Conservation (phyloP, 1,140 invertebrate species). For the Cyphomyrmex costatus region DNA sequence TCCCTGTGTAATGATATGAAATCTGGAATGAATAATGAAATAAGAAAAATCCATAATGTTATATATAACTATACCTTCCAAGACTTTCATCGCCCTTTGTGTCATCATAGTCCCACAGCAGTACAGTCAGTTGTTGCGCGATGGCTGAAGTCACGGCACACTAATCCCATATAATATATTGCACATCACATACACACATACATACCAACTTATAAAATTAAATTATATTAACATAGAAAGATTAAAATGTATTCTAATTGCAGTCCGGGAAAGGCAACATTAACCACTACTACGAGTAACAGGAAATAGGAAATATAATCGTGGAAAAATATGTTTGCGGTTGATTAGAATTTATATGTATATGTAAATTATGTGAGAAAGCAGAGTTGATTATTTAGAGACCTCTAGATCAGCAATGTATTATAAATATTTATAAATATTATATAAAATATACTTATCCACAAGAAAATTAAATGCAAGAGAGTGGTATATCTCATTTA, state of each 20-base stretch:
- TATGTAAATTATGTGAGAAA: conserved; percentile 35
- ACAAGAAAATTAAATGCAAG: conserved; percentile 25
- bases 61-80: conserved; percentile 90
- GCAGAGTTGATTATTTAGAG: background rate
- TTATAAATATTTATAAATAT: conserved; percentile 17
- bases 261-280: conserved; percentile 10
- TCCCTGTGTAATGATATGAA: background rate
- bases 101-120: conserved; percentile 94
- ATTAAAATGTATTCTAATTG: conserved; percentile 57
- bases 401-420: conserved; percentile 66
- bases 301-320: background rate
- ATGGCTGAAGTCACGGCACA: conserved; percentile 88
- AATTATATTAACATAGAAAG: conserved; percentile 62
- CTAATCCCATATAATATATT: conserved; percentile 86
- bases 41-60: conserved; percentile 40
- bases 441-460: background rate
- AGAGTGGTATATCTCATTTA: conserved; percentile 19
- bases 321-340: background rate
- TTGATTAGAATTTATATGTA: conserved; percentile 24
- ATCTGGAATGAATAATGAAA: conserved; percentile 30
- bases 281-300: conserved; percentile 20
- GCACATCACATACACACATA: conserved; percentile 85
- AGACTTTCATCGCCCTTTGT: conserved; percentile 93
- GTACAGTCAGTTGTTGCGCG: conserved; percentile 92
- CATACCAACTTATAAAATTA: conserved; percentile 76